Percentiles rank a stretch among this genome's conserved stretches.
Conservation (phyloP, 2,888 invertebrate genomes). For the Andrena trimmerana region DNA sequence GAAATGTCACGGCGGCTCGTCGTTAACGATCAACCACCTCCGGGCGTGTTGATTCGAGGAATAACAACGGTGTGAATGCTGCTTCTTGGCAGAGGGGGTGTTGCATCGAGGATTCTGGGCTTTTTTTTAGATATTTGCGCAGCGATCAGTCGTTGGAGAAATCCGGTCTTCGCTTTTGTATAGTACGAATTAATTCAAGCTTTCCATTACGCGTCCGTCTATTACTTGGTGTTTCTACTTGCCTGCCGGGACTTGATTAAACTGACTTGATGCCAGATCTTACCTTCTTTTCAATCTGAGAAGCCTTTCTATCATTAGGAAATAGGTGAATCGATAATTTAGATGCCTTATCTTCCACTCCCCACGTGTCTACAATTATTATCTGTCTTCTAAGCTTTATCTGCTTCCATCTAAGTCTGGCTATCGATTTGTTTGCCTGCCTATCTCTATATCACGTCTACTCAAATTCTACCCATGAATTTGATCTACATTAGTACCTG, state of each 20-base stretch:
- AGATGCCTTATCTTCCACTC: neutral
- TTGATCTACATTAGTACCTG: neutral
- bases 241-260: too few relatives aligned
- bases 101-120: neutral
- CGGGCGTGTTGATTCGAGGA: constrained; percentile 30
- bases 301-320: too few relatives aligned
- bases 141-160: too few relatives aligned
- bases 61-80: constrained; percentile 27
- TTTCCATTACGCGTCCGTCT: neutral
- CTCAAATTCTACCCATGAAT: neutral
- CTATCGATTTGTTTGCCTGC: neutral
- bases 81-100: neutral
- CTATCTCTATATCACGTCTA: neutral
- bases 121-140: neutral
- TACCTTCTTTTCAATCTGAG: too few relatives aligned
- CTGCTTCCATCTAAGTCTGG: neutral
- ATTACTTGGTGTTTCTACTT: neutral
- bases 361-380: neutral
- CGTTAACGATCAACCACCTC: constrained; percentile 39
- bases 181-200: too few relatives aligned
- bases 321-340: too few relatives aligned
- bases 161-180: too few relatives aligned
- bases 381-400: neutral
- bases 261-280: too few relatives aligned
- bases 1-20: constrained; percentile 35